These are phyloP conservation scores for Oscheius sp. DNA, from an alignment of 2,888 invertebrate species.

Conservation along the genomic window DNA sequence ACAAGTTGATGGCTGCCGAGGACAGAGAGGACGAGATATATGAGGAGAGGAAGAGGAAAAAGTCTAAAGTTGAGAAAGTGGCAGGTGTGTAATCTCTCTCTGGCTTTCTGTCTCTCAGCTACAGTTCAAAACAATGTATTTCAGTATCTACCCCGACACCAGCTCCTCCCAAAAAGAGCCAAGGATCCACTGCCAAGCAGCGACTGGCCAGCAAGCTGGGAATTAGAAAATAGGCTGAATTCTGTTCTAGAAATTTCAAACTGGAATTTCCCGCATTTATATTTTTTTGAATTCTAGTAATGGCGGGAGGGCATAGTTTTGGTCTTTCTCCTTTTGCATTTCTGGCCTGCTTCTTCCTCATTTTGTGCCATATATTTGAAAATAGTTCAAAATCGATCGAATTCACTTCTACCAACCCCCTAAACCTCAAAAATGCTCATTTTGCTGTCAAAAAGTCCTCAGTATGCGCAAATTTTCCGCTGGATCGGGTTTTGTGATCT, in stretches of 20 bases:
- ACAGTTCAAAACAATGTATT: too few species aligned
- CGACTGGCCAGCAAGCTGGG: constrained; percentile 35
- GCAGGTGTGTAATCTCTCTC: neutral
- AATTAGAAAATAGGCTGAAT: neutral
- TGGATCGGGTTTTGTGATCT: neutral
- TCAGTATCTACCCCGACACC: neutral
- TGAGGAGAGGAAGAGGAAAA: constrained; percentile 27
- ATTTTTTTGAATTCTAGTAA: too few species aligned
- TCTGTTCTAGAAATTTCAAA: too few species aligned
- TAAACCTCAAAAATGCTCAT: neutral
- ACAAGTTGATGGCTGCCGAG: constrained; percentile 20
- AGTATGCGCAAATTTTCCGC: neutral
- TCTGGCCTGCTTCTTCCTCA: neutral
- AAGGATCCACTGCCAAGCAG: constrained; percentile 38
- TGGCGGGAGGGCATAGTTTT: too few species aligned
- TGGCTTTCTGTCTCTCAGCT: neutral
- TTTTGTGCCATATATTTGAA: neutral
- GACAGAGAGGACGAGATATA: constrained; percentile 15
- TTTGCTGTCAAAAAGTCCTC: neutral
- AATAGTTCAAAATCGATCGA: neutral
- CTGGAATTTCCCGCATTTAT: too few species aligned
- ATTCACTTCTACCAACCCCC: neutral
- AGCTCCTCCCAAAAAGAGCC: constrained; percentile 27
- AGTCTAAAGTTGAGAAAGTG: neutral
- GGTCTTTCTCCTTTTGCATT: neutral